Evolutionary conservation across 2,888 invertebrate genomes (phyloP).

Genomic region (Amaurobius ferox): DNA sequence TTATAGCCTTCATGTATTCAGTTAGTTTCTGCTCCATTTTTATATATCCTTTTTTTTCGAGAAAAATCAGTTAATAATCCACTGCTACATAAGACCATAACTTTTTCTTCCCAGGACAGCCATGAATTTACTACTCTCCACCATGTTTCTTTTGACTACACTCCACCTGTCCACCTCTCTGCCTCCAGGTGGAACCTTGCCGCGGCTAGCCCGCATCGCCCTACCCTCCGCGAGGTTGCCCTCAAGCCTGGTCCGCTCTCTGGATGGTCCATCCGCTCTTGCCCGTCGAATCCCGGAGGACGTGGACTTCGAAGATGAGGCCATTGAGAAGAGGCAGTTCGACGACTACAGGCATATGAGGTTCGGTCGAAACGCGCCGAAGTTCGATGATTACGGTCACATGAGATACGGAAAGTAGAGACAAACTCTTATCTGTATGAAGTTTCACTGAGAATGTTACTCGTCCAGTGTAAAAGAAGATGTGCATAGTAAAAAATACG

Average conservation of each 20-base stretch:
- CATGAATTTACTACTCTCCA: not conserved
- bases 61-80: too few relatives aligned
- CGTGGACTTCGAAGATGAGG: constrained; percentile 60
- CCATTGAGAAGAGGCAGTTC: constrained; percentile 74
- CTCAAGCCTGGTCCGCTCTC: constrained; percentile 39
- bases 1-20: too few relatives aligned
- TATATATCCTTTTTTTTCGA: too few relatives aligned
- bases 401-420: constrained; percentile 74
- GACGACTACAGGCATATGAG: constrained; percentile 76
- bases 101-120: too few relatives aligned
- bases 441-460: too few relatives aligned
- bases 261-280: constrained; percentile 34
- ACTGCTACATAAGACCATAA: too few relatives aligned
- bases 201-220: constrained; percentile 46
- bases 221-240: constrained; percentile 30
- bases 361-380: constrained; percentile 74
- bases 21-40: too few relatives aligned
- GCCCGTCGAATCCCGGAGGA: constrained; percentile 58
- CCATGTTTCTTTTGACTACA: not conserved
- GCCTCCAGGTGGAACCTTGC: constrained; percentile 19
- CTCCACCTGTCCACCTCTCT: constrained; percentile 5
- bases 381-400: constrained; percentile 74
- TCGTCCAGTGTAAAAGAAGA: too few relatives aligned
- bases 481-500: too few relatives aligned
- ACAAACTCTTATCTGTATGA: too few relatives aligned